Conservation (phyloP, 2,888 invertebrate genomes). For the Pterostichus madidus region DNA sequence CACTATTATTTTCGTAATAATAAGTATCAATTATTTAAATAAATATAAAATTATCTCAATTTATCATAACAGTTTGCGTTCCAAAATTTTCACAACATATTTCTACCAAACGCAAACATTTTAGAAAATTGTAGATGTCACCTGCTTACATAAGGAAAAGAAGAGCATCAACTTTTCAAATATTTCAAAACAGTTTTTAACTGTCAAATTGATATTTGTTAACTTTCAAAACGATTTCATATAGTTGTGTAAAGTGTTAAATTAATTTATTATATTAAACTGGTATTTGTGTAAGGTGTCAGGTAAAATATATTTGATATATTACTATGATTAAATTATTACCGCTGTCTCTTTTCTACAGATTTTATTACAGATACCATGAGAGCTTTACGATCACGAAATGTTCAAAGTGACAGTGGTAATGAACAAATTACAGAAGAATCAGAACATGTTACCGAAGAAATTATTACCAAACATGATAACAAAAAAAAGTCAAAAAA, state of each 20-base stretch:
- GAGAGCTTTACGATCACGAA: constrained; percentile 53
- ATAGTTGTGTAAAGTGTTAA: background rate
- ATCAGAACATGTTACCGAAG: background rate
- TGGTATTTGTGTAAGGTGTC: no score
- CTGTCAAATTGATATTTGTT: constrained; percentile 17
- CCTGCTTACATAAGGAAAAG: constrained; percentile 7
- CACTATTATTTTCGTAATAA: background rate
- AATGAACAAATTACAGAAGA: constrained; percentile 6
- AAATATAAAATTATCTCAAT: background rate
- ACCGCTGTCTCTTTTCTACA: no score
- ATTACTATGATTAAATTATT: background rate
- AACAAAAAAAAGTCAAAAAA: constrained; percentile 25
- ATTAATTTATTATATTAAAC: background rate
- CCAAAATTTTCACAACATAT: background rate
- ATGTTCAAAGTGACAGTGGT: constrained; percentile 29
- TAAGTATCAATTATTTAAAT: background rate
- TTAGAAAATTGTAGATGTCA: background rate
- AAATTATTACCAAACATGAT: background rate
- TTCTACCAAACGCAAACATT: constrained; percentile 9
- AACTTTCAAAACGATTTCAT: background rate
- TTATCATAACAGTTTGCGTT: background rate
- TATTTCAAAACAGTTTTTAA: constrained; percentile 30
- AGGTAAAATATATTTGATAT: background rate
- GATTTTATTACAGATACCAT: background rate
- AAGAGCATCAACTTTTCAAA: constrained; percentile 30